Evolutionary conservation across 2,888 invertebrate species (phyloP), one percentile per base, ranked within the genome.

Genomic region (Eupithecia centaureata): DNA sequence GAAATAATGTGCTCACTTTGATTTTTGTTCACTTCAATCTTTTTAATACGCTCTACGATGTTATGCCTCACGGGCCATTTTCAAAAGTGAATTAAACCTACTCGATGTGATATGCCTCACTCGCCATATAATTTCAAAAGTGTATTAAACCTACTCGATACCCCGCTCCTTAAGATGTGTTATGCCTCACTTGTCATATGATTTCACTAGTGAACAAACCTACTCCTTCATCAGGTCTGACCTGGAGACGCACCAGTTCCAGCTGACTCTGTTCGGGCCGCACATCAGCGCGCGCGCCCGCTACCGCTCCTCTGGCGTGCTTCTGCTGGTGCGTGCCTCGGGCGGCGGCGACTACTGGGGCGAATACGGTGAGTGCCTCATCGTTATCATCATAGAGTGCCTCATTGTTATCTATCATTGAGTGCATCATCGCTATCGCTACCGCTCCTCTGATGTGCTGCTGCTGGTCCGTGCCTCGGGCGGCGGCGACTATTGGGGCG

Each of bases 311-410:
- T 96, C 96, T 8, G 97, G 97, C 8, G 94, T 97, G 8, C 92
- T 97, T 65, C 95, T 97, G 76, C 93, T 97, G 70, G 96, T 97
- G 0, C 95, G 96, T 77, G 97, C 97, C 8, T 96, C 97, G 0
- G 97, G 97, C 4, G 96, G 97, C 61, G 97, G 97, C 4, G 97
- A 97, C 84, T 97, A 97, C 87, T 97, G 97, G 97, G 97, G 97
- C 66, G 97, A 97, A 90, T 97, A 97, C 81, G 96, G 97, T 62
- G 15, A 32, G 33, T 57, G 1, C 25, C 51, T 8, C 22, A 5
- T 1, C 51, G 30, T 3, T 30, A 30, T 30, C 5, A 30, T 30
- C n/a, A n/a, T n/a, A n/a, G n/a, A 30, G 30, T 30, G 30, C 10
- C 22, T 47, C 47, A 47, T 47, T 10, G 47, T 3, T 47, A 18